Evolutionary conservation across 2,888 invertebrate species (phyloP), one percentile per base, ranked within the genome.

Genomic region (Drosophila robusta): DNA sequence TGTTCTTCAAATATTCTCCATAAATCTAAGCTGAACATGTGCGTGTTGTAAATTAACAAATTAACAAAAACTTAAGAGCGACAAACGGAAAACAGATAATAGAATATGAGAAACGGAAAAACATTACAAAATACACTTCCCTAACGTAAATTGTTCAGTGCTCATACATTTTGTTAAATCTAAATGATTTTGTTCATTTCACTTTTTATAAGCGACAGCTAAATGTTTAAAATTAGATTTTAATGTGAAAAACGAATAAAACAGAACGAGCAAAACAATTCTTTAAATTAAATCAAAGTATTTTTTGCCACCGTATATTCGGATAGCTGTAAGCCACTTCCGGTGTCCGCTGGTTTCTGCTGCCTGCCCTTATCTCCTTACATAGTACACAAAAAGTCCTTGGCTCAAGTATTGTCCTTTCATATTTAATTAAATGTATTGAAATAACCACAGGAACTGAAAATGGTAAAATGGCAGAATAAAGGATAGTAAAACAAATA

Each of bases 11-110:
- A 81, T 83, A 87, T 60, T 79, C 86, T 82, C 80, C 83, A 87
- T 68, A 75, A 70, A 47, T 65, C 45, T 84, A 84, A 84, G 87
- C 52, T 56, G 74, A 74, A 70, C 51, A 71, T 82, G 86, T 89
- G 86, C 78, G 80, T 86, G 87, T 87, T 88, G 87, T 88, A 86
- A 78, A 86, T 69, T 68, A 66, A 65, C 32, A 57, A 66, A 72
- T 34, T 42, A 63, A 41, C 38, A 41, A 66, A 69, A 62, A 52
- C 22, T n/a, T 38, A 56, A 61, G 46, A 39, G 32, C 24, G 44
- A 36, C 18, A 46, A 51, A 42, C 22, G 14, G 44, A 56, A 55
- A 63, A 55, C 26, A 18, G 44, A 14, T 26, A 67, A 63, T 42
- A 22, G 38, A 6, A 49, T 45, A 26, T 14, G 32, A 3, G 14